Percentiles rank a stretch among this genome's conserved stretches.
These are phyloP conservation scores for Clarias batrachus DNA, from an alignment of 2,113 vertebrate genomes.

Conservation along the genomic window DNA sequence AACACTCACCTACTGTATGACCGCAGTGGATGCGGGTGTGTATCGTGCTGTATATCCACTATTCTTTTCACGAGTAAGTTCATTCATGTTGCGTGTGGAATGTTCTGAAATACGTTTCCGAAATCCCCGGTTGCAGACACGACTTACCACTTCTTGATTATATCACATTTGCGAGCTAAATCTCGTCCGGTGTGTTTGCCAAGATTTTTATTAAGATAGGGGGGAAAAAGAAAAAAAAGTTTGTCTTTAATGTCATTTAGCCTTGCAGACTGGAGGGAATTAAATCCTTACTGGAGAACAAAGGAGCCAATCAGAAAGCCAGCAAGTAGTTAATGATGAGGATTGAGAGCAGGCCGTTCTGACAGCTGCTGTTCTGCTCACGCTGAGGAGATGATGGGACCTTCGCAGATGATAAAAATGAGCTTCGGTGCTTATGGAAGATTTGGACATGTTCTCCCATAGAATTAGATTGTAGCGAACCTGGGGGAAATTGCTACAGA, in stretches of 20 bases:
- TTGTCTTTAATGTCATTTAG: conserved; percentile 61
- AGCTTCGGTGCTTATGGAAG: conserved; percentile 60
- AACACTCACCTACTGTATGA: conserved; percentile 15
- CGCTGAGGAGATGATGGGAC: conserved; percentile 64
- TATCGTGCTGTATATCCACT: too few relatives aligned
- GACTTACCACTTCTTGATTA: conserved; percentile 23
- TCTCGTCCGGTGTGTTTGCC: conserved; percentile 30
- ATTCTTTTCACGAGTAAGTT: not conserved
- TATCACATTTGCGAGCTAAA: not conserved
- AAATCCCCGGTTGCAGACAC: not conserved
- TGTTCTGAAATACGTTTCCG: not conserved
- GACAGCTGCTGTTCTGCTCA: conserved; percentile 64
- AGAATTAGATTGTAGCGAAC: conserved; percentile 59
- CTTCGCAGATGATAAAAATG: conserved; percentile 66
- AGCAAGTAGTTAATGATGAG: conserved; percentile 49
- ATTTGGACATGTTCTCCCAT: conserved; percentile 55
- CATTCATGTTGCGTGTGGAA: not conserved
- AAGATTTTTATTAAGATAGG: conserved; percentile 45
- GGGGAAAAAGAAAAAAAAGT: conserved; percentile 41
- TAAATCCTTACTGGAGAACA: conserved; percentile 60
- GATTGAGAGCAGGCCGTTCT: conserved; percentile 54
- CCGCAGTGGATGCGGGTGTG: not conserved
- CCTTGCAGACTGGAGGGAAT: conserved; percentile 67
- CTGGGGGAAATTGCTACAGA: conserved; percentile 68
- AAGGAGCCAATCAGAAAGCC: conserved; percentile 65